A percentile compares a stretch with the other conserved stretches of the same genome.
These are phyloP conservation scores for Sisor rabdophorus DNA, from an alignment of 2,113 vertebrate genomes.

Conservation along the genomic window DNA sequence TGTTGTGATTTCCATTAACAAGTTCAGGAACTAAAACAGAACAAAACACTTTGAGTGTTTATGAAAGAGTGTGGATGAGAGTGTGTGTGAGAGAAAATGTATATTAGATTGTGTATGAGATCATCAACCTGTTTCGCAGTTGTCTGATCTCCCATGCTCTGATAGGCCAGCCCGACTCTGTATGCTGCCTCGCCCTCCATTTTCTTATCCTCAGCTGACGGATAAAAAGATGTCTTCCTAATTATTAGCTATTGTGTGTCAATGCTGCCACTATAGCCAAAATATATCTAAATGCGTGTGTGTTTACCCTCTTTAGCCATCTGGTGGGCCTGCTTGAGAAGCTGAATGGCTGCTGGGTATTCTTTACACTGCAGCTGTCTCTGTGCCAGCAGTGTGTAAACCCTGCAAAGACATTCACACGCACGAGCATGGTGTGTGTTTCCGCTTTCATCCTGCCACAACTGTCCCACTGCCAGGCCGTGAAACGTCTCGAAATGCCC, in stretches of 20 bases:
- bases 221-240: background rate
- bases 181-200: conserved; percentile 73
- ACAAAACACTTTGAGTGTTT: background rate
- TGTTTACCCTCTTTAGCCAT: conserved; percentile 77
- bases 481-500: conserved; percentile 77
- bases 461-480: conserved; percentile 63
- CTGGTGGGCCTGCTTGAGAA: conserved; percentile 73
- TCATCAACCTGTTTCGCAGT: conserved; percentile 69
- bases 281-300: conserved; percentile 44
- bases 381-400: conserved; percentile 74
- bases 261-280: background rate
- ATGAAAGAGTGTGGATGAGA: background rate
- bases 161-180: conserved; percentile 70
- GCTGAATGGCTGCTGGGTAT: conserved; percentile 66
- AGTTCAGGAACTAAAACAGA: conserved; percentile 56
- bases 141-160: conserved; percentile 65
- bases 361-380: conserved; percentile 73
- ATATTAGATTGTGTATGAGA: background rate
- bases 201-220: conserved; percentile 64
- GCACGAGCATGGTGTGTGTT: conserved; percentile 64
- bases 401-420: conserved; percentile 75
- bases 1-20: conserved; percentile 49
- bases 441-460: conserved; percentile 72
- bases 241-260: background rate
- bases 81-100: background rate